A percentile compares a stretch with the other conserved stretches of the same genome.
Conservation (phyloP, 2,113 vertebrate genomes). For the Xiphorhynchus elegans region DNA sequence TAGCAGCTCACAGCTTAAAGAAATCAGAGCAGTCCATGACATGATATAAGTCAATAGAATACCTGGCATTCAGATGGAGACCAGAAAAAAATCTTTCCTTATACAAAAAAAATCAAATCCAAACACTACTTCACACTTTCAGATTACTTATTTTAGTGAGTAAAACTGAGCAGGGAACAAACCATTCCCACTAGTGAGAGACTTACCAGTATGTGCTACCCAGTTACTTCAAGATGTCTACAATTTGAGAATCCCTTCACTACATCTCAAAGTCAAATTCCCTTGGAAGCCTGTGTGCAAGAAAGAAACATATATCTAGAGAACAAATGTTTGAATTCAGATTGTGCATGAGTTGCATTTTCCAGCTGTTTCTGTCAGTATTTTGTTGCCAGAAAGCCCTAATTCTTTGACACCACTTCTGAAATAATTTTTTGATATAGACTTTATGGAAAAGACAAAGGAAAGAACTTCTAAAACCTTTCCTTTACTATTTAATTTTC, state of each 20-base stretch:
- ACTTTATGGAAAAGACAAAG: conserved; percentile 18
- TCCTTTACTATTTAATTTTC: conserved; percentile 28
- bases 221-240: not conserved
- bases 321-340: not conserved
- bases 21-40: not conserved
- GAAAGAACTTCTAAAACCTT: conserved; percentile 15
- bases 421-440: not conserved
- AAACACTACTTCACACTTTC: not conserved
- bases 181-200: not conserved
- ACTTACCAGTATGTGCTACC: conserved; percentile 4
- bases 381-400: not conserved
- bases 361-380: not conserved
- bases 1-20: not conserved
- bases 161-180: not conserved
- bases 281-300: not conserved
- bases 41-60: not conserved
- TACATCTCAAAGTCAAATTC: not conserved
- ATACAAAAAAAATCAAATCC: not conserved
- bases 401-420: not conserved
- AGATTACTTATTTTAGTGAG: not conserved
- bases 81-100: not conserved
- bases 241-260: not conserved
- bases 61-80: not conserved
- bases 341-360: not conserved
- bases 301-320: not conserved